phyloP scores from a whole-genome alignment of 2,888 invertebrate species.

The Diplolepis rosae region DNA sequence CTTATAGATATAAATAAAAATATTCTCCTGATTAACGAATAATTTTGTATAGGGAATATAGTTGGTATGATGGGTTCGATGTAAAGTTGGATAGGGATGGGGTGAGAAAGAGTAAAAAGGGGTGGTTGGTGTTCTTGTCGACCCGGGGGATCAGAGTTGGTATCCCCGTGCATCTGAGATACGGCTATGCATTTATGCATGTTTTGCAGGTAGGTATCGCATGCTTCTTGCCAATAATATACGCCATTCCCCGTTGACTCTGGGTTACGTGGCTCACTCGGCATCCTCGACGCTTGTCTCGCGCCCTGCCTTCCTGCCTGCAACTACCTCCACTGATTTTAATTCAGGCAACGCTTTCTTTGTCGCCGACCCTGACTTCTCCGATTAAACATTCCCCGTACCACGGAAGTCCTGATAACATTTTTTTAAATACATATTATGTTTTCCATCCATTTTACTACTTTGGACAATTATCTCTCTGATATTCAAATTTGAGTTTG shows the following conservation, averaged over 20 bases:
- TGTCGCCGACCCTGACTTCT: conserved; percentile 3
- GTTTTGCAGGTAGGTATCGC: conserved; percentile 69
- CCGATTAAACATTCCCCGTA: conserved; percentile 25
- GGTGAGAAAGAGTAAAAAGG: conserved; percentile 52
- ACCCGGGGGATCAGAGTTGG: conserved; percentile 60
- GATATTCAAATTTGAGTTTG: conserved; percentile 14
- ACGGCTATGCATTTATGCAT: conserved; percentile 70
- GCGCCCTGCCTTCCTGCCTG: too few relatives aligned
- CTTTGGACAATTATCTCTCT: conserved; percentile 15
- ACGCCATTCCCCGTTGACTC: conserved; percentile 57
- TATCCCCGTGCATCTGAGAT: conserved; percentile 66
- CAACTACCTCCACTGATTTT: not conserved
- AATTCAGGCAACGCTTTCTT: conserved; percentile 5
- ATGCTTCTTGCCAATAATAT: conserved; percentile 70
- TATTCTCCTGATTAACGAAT: too few relatives aligned
- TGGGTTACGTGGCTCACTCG: conserved; percentile 36
- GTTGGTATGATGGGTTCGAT: conserved; percentile 1
- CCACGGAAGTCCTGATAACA: conserved; percentile 20
- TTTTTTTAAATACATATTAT: conserved; percentile 12
- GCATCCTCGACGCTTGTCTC: not conserved
- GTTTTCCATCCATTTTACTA: conserved; percentile 17
- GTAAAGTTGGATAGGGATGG: not conserved
- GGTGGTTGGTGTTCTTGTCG: conserved; percentile 59
- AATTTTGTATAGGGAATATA: not conserved
- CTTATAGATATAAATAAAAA: too few relatives aligned